Conservation (phyloP, 2,113 vertebrate species). For the Axis porcinus region DNA sequence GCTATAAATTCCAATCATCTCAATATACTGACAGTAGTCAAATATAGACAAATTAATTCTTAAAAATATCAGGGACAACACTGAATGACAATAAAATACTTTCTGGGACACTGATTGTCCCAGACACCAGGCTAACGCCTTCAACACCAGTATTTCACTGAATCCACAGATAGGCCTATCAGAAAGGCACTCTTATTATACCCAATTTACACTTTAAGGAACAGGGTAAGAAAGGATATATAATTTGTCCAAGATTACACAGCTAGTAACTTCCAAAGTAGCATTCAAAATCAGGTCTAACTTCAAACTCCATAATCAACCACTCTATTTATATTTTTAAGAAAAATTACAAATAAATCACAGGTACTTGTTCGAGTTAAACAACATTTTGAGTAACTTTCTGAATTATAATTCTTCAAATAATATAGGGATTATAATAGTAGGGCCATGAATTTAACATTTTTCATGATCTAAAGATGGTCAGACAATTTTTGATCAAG, state of each 20-base stretch:
- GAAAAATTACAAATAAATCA: conserved; percentile 23
- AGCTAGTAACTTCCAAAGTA: conserved; percentile 3
- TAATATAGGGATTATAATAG: conserved; percentile 25
- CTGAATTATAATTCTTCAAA: conserved; percentile 38
- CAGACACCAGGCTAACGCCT: neutral
- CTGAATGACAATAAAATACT: neutral
- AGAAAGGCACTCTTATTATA: neutral
- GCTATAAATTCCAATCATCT: neutral
- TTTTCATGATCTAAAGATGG: neutral
- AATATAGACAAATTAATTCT: conserved; percentile 8
- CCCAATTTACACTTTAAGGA: neutral
- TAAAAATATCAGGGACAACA: neutral
- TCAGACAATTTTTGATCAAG: neutral
- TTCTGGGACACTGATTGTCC: neutral
- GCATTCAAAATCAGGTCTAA: conserved; percentile 23
- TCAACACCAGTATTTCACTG: conserved; percentile 34
- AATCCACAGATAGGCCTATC: neutral
- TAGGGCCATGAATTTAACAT: conserved; percentile 10
- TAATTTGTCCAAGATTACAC: conserved; percentile 13
- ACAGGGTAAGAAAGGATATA: neutral
- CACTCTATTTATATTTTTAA: conserved; percentile 4
- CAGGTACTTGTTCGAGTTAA: conserved; percentile 28
- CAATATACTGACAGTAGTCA: conserved; percentile 12
- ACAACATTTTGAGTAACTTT: conserved; percentile 31
- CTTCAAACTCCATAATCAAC: neutral